Evolutionary conservation across 2,113 vertebrate genomes (phyloP).

Genomic region (Oncorhynchus tshawytscha): DNA sequence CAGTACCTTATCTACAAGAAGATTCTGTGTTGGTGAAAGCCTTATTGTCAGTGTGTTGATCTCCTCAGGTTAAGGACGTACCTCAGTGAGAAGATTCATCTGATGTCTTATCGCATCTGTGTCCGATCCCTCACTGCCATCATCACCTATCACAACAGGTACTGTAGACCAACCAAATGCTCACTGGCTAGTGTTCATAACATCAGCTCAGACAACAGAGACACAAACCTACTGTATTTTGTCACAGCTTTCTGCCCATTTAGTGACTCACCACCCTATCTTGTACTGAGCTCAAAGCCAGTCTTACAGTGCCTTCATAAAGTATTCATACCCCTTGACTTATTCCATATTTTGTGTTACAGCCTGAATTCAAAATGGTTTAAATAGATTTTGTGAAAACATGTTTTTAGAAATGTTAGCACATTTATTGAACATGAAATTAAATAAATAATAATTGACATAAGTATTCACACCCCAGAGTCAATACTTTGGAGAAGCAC

Average conservation of each 20-base stretch:
- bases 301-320: no score
- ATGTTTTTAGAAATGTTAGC: no score
- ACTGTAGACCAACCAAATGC: conserved; percentile 11
- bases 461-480: no score
- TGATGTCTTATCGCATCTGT: conserved; percentile 88
- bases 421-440: no score
- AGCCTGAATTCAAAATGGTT: no score
- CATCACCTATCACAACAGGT: conserved; percentile 93
- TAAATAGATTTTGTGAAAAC: no score
- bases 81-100: conserved; percentile 76
- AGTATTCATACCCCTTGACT: no score
- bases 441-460: no score
- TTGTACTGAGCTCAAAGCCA: background rate
- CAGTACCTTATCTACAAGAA: background rate
- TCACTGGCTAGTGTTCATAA: background rate
- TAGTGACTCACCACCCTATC: background rate
- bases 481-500: no score
- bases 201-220: background rate
- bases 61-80: conserved; percentile 82
- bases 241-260: background rate
- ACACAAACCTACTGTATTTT: background rate
- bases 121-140: conserved; percentile 89
- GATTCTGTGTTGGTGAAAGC: background rate
- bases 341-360: no score
- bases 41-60: background rate